phyloP scores from a whole-genome alignment of 2,113 vertebrate genomes.

The Salvelinus namaycush region DNA sequence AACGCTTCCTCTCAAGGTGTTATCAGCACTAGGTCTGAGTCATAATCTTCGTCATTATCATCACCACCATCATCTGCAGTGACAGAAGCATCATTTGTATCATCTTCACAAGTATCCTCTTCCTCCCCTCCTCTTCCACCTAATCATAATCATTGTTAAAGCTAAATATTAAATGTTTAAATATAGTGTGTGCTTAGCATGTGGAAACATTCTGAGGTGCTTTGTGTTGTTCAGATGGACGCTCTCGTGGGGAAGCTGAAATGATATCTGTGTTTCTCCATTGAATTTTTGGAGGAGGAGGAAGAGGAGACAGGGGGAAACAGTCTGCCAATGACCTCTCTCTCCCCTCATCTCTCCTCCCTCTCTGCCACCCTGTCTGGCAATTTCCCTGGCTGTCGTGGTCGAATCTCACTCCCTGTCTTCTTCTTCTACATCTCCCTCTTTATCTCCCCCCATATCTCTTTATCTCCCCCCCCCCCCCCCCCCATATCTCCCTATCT shows the following conservation, averaged over 20 bases:
- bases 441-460: constrained; percentile 11
- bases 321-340: constrained; percentile 65
- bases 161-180: too few species aligned
- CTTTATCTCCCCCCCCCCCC: neutral
- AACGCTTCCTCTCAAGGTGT: neutral
- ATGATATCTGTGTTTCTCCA: constrained; percentile 48
- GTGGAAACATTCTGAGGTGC: constrained; percentile 20
- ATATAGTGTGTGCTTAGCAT: neutral
- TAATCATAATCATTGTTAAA: too few species aligned
- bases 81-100: constrained; percentile 16
- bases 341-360: constrained; percentile 5
- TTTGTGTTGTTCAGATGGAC: neutral
- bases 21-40: constrained; percentile 27
- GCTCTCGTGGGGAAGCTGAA: constrained; percentile 33
- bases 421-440: neutral
- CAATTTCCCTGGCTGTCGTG: constrained; percentile 2
- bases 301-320: constrained; percentile 49
- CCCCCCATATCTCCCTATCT: constrained; percentile 18
- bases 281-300: constrained; percentile 64
- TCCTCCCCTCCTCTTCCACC: too few species aligned
- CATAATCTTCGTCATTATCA: constrained; percentile 28
- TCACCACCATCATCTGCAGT: constrained; percentile 25
- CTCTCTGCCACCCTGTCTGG: neutral
- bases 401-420: neutral
- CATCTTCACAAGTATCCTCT: constrained; percentile 12